Conservation (phyloP, 2,113 vertebrate genomes). For the Lophotis ruficrista region DNA sequence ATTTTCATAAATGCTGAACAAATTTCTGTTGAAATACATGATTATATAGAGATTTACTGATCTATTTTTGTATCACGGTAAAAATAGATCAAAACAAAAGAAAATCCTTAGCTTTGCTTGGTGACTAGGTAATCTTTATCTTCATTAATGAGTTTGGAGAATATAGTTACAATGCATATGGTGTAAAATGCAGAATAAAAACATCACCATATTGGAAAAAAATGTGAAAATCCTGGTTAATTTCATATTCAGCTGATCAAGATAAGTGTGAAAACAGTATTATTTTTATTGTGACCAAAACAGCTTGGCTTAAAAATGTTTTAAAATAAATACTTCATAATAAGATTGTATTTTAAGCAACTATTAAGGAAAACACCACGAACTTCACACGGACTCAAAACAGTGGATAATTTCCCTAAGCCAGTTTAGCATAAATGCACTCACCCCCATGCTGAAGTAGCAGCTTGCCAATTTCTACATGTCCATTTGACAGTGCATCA, state of each 20-base stretch:
- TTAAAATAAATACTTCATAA: constrained; percentile 28
- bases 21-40: constrained; percentile 2
- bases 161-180: constrained; percentile 20
- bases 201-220: constrained; percentile 18
- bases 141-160: constrained; percentile 42
- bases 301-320: constrained; percentile 38
- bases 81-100: constrained; percentile 51
- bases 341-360: neutral
- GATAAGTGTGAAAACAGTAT: constrained; percentile 37
- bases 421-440: constrained; percentile 70
- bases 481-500: constrained; percentile 88
- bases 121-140: constrained; percentile 25
- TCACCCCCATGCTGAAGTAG: constrained; percentile 88
- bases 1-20: constrained; percentile 33
- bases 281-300: constrained; percentile 55
- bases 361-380: constrained; percentile 8
- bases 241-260: constrained; percentile 35
- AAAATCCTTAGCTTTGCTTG: neutral
- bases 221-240: neutral
- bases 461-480: constrained; percentile 89
- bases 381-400: constrained; percentile 28
- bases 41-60: constrained; percentile 1
- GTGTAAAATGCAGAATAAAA: constrained; percentile 26
- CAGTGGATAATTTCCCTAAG: constrained; percentile 53
- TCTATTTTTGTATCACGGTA: neutral